Conservation (phyloP, 2,113 vertebrate genomes). For the Syngnathus scovelli region DNA sequence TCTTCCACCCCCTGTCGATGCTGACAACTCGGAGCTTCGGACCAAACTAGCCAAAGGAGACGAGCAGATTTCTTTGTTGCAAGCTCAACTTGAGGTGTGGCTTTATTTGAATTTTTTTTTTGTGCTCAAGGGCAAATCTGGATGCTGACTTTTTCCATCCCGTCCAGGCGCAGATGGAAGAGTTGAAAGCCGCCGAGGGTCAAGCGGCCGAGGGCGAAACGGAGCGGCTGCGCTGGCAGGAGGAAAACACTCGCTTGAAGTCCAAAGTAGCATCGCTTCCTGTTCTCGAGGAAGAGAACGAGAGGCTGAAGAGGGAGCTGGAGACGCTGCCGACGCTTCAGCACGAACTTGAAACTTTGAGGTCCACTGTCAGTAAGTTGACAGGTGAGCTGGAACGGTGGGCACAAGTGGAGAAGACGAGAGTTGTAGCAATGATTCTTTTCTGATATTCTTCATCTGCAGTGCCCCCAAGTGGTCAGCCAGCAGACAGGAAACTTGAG, state of each 20-base stretch:
- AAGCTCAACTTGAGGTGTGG: slow-evolving; percentile 79
- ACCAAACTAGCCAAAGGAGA: slow-evolving; percentile 77
- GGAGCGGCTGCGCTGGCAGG: slow-evolving; percentile 51
- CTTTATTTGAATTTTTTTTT: too few species aligned
- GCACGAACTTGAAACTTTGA: slow-evolving; percentile 74
- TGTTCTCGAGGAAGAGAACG: slow-evolving; percentile 65
- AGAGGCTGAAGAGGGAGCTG: slow-evolving; percentile 66
- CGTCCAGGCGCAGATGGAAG: slow-evolving; percentile 37
- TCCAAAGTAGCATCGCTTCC: slow-evolving; percentile 59
- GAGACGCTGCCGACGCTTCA: slow-evolving; percentile 63
- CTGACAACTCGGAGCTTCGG: slow-evolving; percentile 62
- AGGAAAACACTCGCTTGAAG: slow-evolving; percentile 68
- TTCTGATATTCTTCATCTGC: background rate
- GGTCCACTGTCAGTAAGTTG: slow-evolving; percentile 58
- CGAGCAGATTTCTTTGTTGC: slow-evolving; percentile 76
- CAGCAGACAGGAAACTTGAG: slow-evolving; percentile 22
- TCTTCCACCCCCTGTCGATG: slow-evolving; percentile 32
- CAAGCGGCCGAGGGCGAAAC: slow-evolving; percentile 50
- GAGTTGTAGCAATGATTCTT: slow-evolving; percentile 17
- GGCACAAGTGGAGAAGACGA: background rate
- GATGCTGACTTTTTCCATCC: slow-evolving; percentile 4
- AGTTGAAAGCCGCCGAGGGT: slow-evolving; percentile 54
- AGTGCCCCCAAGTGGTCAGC: slow-evolving; percentile 45
- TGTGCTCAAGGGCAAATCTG: too few species aligned
- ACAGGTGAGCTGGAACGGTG: slow-evolving; percentile 39